Evolutionary conservation across 2,888 invertebrate species (phyloP).

Genomic region (Meiosimyza decipiens): DNA sequence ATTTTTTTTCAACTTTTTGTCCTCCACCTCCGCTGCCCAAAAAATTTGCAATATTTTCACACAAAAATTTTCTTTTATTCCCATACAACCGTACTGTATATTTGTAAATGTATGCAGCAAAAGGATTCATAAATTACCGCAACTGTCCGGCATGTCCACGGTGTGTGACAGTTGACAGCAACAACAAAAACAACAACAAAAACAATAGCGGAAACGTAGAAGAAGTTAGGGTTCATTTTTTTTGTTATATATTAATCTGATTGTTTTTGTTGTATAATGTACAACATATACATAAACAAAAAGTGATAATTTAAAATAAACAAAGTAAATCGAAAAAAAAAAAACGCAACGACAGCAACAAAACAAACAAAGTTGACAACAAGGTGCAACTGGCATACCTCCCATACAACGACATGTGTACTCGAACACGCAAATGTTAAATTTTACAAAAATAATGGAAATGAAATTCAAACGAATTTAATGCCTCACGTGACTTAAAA

Average conservation of each 20-base stretch:
- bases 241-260: background rate
- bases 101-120: background rate
- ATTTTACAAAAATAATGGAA: slow-evolving; percentile 3
- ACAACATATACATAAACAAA: slow-evolving; percentile 1
- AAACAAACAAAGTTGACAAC: slow-evolving; percentile 2
- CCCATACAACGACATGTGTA: background rate
- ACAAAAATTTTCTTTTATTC: background rate
- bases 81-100: too few relatives aligned
- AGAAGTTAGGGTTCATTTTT: background rate
- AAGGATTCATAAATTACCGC: slow-evolving; percentile 57
- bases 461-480: slow-evolving; percentile 6
- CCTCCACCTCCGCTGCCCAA: background rate
- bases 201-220: slow-evolving; percentile 7
- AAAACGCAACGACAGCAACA: background rate
- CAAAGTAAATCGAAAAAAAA: background rate
- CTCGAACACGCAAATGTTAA: slow-evolving; percentile 12
- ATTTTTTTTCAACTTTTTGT: background rate
- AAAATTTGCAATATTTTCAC: slow-evolving; percentile 6
- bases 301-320: slow-evolving; percentile 19
- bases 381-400: background rate
- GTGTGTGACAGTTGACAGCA: slow-evolving; percentile 61
- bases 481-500: slow-evolving; percentile 16
- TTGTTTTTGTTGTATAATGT: background rate
- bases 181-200: slow-evolving; percentile 53
- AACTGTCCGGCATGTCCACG: slow-evolving; percentile 55